Conservation (phyloP, 2,888 invertebrate genomes). For the Strigamia crassipes region DNA sequence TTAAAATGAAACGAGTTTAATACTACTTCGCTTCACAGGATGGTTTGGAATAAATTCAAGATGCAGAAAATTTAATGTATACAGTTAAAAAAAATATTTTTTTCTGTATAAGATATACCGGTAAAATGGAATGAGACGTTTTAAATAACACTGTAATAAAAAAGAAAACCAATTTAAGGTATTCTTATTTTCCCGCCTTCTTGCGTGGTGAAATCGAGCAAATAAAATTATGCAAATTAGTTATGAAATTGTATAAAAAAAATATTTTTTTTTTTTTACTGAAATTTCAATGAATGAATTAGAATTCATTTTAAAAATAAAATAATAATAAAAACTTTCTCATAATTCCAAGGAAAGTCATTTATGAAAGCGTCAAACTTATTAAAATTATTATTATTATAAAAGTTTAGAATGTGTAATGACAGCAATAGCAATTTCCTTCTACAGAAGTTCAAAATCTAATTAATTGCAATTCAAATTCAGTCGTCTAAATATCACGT, state of each 20-base stretch:
- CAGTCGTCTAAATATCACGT: no score
- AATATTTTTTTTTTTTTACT: not conserved
- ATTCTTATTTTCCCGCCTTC: not conserved
- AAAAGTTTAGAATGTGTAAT: no score
- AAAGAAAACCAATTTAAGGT: not conserved
- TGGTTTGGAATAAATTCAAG: not conserved
- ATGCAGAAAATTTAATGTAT: not conserved
- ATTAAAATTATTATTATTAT: no score
- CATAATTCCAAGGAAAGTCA: no score
- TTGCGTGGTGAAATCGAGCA: not conserved
- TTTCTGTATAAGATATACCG: not conserved
- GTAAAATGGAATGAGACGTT: not conserved
- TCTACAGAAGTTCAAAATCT: no score
- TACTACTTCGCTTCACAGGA: not conserved
- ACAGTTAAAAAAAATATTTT: not conserved
- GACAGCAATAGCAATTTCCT: no score
- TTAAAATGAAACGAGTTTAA: not conserved
- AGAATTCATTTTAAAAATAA: not conserved
- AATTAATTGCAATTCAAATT: no score
- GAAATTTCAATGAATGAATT: not conserved
- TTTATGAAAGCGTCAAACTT: no score
- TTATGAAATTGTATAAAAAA: not conserved
- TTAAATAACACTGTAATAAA: not conserved
- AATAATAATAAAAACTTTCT: no score
- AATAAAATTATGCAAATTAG: conserved; percentile 14